A percentile compares a stretch with the other conserved stretches of the same genome.
phyloP scores from a whole-genome alignment of 2,888 invertebrate species.

The Leucoma salicis region DNA sequence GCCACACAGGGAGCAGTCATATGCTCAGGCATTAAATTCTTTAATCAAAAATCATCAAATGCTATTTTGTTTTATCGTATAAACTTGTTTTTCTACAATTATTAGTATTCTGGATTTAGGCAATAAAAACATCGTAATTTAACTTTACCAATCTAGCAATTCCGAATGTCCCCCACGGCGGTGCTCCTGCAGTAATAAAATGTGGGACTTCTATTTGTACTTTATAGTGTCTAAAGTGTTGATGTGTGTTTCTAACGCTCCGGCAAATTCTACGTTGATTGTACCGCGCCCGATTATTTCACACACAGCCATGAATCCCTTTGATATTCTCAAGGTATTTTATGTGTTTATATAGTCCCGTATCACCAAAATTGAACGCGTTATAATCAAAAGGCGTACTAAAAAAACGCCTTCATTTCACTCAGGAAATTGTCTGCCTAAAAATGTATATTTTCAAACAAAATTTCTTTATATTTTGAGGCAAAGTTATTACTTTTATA shows the following conservation, averaged over 20 bases:
- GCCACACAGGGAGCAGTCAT: no score
- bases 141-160: no score
- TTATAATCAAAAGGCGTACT: constrained; percentile 31
- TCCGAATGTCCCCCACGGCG: no score
- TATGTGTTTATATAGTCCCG: constrained; percentile 26
- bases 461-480: constrained; percentile 5
- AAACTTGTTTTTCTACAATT: no score
- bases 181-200: no score
- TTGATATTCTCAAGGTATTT: constrained; percentile 35
- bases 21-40: no score
- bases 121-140: no score
- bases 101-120: no score
- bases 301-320: constrained; percentile 20
- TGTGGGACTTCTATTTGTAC: no score
- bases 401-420: constrained; percentile 19
- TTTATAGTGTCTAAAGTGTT: neutral
- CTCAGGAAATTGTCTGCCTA: constrained; percentile 29
- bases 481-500: constrained; percentile 6
- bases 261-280: constrained; percentile 27
- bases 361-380: constrained; percentile 37
- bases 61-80: no score
- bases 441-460: constrained; percentile 15
- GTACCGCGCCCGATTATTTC: constrained; percentile 31
- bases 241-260: constrained; percentile 15
- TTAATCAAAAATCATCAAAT: no score